phyloP scores from a whole-genome alignment of 2,888 invertebrate genomes.

The Zeuzera pyrina region DNA sequence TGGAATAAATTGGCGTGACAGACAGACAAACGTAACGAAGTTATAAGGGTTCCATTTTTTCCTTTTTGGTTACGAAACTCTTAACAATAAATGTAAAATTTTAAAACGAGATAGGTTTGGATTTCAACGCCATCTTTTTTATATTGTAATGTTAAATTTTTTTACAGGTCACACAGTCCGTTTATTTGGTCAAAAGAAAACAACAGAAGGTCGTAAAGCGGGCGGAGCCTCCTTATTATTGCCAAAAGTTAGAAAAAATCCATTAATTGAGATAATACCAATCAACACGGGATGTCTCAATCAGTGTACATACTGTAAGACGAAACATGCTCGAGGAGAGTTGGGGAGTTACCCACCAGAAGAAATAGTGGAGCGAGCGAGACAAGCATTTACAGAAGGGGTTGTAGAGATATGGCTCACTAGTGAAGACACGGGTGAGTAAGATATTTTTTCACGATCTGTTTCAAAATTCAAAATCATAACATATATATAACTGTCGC shows the following conservation, averaged over 20 bases:
- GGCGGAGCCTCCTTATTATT: slow-evolving; percentile 91
- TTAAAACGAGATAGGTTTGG: too few species aligned
- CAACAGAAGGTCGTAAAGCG: slow-evolving; percentile 81
- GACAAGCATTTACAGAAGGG: slow-evolving; percentile 91
- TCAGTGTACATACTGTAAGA: slow-evolving; percentile 99
- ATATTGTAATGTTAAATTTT: slow-evolving; percentile 2
- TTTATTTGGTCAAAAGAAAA: slow-evolving; percentile 85
- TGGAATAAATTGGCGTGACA: too few species aligned
- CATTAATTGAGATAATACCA: slow-evolving; percentile 96
- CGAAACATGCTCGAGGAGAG: slow-evolving; percentile 97
- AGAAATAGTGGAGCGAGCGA: slow-evolving; percentile 90
- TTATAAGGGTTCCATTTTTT: too few species aligned
- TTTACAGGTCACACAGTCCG: slow-evolving; percentile 79
- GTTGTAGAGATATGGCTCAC: slow-evolving; percentile 98
- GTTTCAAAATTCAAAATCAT: too few species aligned
- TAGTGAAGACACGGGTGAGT: slow-evolving; percentile 92
- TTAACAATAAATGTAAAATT: too few species aligned
- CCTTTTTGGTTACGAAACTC: too few species aligned
- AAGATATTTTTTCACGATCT: too few species aligned
- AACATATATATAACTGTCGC: too few species aligned
- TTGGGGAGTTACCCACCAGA: slow-evolving; percentile 94
- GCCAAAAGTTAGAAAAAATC: slow-evolving; percentile 96
- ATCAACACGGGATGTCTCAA: slow-evolving; percentile 98
- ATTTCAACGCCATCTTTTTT: too few species aligned
- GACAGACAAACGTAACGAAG: too few species aligned